Evolutionary conservation across 2,113 vertebrate species (phyloP).

Genomic region (Clinocottus analis): DNA sequence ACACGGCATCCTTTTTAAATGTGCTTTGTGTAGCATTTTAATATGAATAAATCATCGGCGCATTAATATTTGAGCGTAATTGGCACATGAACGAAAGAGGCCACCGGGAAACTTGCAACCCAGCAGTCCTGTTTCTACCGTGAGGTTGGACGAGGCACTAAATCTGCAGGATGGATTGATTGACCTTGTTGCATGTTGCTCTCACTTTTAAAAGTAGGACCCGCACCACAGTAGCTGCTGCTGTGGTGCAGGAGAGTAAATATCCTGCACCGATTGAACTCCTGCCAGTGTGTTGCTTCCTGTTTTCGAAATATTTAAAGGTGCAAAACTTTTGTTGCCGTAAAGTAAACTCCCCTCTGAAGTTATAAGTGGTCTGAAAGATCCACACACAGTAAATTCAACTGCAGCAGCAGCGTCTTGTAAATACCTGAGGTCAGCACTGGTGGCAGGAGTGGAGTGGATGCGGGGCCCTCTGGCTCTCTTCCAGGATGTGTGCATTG

Average conservation of each 20-base stretch:
- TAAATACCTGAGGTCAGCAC: background rate
- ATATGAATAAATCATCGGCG: slow-evolving; percentile 71
- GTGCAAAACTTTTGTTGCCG: background rate
- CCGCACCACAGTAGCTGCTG: background rate
- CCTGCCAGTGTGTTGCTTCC: background rate
- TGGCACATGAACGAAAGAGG: slow-evolving; percentile 51
- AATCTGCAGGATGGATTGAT: slow-evolving; percentile 20
- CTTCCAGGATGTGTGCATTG: slow-evolving; percentile 18
- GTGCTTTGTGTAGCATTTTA: slow-evolving; percentile 47
- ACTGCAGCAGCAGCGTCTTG: slow-evolving; percentile 3
- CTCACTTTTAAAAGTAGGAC: background rate
- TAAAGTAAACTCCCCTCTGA: background rate
- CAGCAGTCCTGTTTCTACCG: background rate
- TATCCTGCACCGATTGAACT: background rate
- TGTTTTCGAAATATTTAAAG: background rate
- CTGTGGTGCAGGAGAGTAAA: background rate
- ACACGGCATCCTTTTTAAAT: slow-evolving; percentile 31
- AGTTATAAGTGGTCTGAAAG: background rate
- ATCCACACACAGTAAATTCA: slow-evolving; percentile 1
- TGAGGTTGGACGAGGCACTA: background rate
- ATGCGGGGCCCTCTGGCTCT: slow-evolving; percentile 8
- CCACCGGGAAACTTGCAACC: slow-evolving; percentile 34
- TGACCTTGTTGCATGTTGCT: background rate
- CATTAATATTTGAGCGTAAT: slow-evolving; percentile 69
- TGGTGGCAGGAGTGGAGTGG: background rate